Evolutionary conservation across 2,113 vertebrate genomes (phyloP).

Genomic region (Condylura cristata): DNA sequence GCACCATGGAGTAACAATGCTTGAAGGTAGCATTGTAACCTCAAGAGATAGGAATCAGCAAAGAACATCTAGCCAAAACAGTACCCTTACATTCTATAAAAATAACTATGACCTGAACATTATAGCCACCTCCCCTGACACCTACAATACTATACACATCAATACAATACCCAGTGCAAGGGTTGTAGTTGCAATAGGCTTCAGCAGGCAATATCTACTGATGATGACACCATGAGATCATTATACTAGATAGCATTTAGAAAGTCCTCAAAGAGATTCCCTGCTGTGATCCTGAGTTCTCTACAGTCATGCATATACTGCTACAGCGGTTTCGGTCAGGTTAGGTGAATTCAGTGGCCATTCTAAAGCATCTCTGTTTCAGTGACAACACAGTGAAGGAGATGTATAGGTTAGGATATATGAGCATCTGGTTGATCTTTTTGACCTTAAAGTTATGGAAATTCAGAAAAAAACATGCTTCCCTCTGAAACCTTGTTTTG

Average conservation of each 20-base stretch:
- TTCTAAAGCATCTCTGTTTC: no score
- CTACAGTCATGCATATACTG: no score
- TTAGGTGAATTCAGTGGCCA: no score
- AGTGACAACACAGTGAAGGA: no score
- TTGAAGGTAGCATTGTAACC: constrained; percentile 90
- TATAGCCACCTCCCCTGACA: constrained; percentile 87
- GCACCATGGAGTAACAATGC: constrained; percentile 84
- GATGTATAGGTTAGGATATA: no score
- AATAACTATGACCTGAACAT: constrained; percentile 88
- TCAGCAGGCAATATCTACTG: constrained; percentile 81
- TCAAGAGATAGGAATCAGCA: constrained; percentile 94
- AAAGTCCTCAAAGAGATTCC: constrained; percentile 89
- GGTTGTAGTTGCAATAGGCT: constrained; percentile 83
- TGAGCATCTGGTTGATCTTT: no score
- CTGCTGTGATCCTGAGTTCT: no score
- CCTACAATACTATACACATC: no score
- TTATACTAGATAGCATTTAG: constrained; percentile 94
- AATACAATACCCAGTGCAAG: constrained; percentile 87
- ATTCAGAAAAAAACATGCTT: no score
- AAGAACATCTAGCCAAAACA: constrained; percentile 81
- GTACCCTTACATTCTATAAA: constrained; percentile 93
- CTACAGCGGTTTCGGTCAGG: no score
- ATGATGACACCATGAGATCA: constrained; percentile 89
- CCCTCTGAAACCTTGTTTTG: no score
- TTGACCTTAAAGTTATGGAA: no score